phyloP scores from a whole-genome alignment of 2,888 invertebrate genomes.

The Lasioglossum figueresi region DNA sequence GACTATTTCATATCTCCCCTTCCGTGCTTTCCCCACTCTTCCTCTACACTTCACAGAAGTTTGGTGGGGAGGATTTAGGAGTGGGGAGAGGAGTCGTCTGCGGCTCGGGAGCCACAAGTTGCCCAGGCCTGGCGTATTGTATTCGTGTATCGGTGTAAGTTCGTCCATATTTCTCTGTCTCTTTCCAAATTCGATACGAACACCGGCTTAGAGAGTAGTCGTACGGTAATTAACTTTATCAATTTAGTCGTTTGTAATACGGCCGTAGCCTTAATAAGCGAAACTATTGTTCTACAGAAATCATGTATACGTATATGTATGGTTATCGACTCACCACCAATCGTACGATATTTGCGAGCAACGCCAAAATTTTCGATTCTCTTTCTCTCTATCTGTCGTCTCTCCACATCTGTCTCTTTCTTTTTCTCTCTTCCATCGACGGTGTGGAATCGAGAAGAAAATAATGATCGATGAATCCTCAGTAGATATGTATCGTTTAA shows the following conservation, averaged over 20 bases:
- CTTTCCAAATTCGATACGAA: neutral
- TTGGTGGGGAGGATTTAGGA: no score
- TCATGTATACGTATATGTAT: slow-evolving; percentile 5
- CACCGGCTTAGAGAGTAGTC: neutral
- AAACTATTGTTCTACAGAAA: slow-evolving; percentile 9
- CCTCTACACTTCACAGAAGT: no score
- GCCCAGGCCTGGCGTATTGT: neutral
- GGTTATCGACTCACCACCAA: neutral
- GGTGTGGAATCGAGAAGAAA: neutral
- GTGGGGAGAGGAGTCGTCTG: no score
- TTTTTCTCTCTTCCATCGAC: neutral
- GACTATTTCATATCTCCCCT: no score
- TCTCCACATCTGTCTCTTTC: neutral
- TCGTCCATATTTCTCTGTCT: neutral
- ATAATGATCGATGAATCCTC: neutral
- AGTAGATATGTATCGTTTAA: neutral
- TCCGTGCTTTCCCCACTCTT: no score
- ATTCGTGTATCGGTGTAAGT: neutral
- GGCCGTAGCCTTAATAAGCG: slow-evolving; percentile 4
- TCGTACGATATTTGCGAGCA: neutral
- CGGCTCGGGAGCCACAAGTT: no score
- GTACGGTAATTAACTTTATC: neutral
- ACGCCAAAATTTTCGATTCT: neutral
- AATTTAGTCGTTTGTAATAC: slow-evolving; percentile 1
- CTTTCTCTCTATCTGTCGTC: neutral